phyloP scores from a whole-genome alignment of 2,888 invertebrate genomes.

The Harpalus rubripes region DNA sequence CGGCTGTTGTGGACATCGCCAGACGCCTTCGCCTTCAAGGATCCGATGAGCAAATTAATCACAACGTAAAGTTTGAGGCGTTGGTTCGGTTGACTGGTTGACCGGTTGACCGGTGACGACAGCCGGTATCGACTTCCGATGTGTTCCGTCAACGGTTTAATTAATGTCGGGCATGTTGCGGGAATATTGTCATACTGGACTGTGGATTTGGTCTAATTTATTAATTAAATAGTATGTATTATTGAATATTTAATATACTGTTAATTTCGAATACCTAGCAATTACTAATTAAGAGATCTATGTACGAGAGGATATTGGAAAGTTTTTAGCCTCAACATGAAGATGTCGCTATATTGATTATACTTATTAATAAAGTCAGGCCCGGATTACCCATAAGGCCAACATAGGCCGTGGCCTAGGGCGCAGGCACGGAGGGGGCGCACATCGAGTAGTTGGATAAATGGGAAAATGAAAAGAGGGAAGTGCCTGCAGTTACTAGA shows the following conservation, averaged over 20 bases:
- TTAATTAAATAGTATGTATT: neutral
- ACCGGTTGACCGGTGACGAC: constrained; percentile 39
- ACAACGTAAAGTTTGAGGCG: constrained; percentile 40
- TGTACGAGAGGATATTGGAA: too few species aligned
- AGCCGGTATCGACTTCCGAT: constrained; percentile 58
- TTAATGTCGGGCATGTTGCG: constrained; percentile 34
- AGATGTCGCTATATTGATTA: too few species aligned
- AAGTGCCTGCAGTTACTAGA: too few species aligned
- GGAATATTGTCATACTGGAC: neutral
- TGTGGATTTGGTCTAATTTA: neutral
- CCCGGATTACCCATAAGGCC: too few species aligned
- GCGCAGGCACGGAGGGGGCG: too few species aligned
- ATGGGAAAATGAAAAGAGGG: too few species aligned
- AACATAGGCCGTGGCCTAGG: too few species aligned
- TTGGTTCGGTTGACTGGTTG: constrained; percentile 36
- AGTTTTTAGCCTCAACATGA: too few species aligned
- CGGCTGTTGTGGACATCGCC: constrained; percentile 34
- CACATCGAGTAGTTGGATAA: too few species aligned
- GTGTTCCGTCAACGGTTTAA: constrained; percentile 46
- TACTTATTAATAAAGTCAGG: too few species aligned
- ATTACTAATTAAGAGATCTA: too few species aligned
- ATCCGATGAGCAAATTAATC: constrained; percentile 47
- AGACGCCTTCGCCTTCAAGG: constrained; percentile 12
- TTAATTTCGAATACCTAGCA: too few species aligned
- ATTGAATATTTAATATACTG: neutral